These are phyloP conservation scores for Tupaia chinensis DNA, from an alignment of 2,113 vertebrate species.

Conservation along the genomic window DNA sequence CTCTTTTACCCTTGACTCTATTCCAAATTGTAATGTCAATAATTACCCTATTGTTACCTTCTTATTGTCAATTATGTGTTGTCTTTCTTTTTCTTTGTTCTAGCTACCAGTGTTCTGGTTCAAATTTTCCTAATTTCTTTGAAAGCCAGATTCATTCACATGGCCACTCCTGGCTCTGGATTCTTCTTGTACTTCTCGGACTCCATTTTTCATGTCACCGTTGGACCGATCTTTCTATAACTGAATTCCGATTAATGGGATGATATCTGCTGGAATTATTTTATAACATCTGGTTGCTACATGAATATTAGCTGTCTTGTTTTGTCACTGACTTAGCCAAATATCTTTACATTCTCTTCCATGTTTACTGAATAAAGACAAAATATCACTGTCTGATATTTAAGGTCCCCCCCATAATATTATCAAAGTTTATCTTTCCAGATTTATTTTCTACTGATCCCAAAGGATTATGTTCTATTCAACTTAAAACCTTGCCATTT, in stretches of 20 bases:
- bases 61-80: background rate
- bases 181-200: background rate
- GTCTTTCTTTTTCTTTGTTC: slow-evolving; percentile 28
- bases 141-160: background rate
- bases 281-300: background rate
- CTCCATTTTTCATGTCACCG: background rate
- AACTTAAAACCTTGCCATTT: background rate
- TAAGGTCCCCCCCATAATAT: background rate
- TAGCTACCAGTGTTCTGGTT: background rate
- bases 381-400: background rate
- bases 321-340: background rate
- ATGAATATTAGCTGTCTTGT: background rate
- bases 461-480: background rate
- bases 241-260: background rate
- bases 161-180: background rate
- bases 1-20: slow-evolving; percentile 22
- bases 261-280: background rate
- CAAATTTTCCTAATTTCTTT: background rate
- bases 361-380: background rate
- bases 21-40: background rate
- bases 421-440: background rate
- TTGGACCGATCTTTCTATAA: background rate
- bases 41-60: background rate
- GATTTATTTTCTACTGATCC: background rate
- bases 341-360: background rate